phyloP scores from a whole-genome alignment of 2,113 vertebrate species.

The Aegotheles bennettii region DNA sequence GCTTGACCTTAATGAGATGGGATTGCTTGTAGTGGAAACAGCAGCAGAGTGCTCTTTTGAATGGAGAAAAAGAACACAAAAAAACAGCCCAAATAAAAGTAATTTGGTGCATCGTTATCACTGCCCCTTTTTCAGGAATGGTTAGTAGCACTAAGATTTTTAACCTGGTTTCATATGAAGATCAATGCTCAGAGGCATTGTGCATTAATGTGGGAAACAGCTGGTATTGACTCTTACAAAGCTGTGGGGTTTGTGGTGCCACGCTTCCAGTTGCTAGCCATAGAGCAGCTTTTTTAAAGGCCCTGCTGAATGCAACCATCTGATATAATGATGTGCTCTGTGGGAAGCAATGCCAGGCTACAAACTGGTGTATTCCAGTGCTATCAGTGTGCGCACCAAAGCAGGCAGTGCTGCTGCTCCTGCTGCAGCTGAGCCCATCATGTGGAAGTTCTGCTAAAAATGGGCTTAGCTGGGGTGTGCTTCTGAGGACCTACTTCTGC shows the following conservation, averaged over 20 bases:
- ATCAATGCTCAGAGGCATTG: not conserved
- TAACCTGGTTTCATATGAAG: not conserved
- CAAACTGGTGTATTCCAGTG: not conserved
- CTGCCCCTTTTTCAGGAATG: not conserved
- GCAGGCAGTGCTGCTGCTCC: not conserved
- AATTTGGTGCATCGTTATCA: not conserved
- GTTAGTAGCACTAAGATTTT: not conserved
- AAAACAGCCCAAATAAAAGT: not conserved
- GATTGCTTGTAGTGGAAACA: not conserved
- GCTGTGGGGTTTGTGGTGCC: not conserved
- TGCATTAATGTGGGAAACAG: not conserved
- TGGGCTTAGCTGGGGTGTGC: not conserved
- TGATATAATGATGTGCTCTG: not conserved
- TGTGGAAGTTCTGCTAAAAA: not conserved
- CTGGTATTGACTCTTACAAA: not conserved
- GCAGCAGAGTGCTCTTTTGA: not conserved
- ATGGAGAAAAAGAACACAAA: not conserved
- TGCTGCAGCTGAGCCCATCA: fast-evolving
- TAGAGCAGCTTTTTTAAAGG: not conserved
- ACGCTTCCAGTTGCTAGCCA: not conserved
- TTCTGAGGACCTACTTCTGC: not conserved
- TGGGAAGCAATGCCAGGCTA: not conserved
- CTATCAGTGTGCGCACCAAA: not conserved
- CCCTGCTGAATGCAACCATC: not conserved
- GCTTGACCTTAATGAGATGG: not conserved